Evolutionary conservation across 2,888 invertebrate species (phyloP).

Genomic region (Arctia plantaginis): DNA sequence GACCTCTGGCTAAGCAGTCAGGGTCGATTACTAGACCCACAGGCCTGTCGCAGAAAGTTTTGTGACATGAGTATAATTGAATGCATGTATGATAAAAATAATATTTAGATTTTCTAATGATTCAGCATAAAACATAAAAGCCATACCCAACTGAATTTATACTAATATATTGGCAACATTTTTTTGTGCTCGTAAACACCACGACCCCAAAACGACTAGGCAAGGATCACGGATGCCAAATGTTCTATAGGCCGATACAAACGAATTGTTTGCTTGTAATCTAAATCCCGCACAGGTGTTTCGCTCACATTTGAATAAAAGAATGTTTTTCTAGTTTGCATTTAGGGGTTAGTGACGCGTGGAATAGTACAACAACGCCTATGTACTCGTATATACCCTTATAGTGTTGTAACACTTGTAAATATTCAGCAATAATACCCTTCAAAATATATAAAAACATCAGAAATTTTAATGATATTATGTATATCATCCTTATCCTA

Average conservation of each 20-base stretch:
- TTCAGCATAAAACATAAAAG: not conserved
- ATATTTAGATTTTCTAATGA: too few relatives aligned
- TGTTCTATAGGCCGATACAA: constrained; percentile 42
- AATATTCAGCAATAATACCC: not conserved
- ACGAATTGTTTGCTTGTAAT: constrained; percentile 54
- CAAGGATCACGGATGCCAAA: constrained; percentile 39
- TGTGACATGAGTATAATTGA: not conserved
- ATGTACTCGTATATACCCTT: constrained; percentile 18
- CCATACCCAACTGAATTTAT: not conserved
- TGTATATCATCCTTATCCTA: too few relatives aligned
- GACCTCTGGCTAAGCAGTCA: too few relatives aligned
- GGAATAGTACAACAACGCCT: constrained; percentile 36
- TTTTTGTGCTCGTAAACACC: constrained; percentile 26
- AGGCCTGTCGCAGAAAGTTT: too few relatives aligned
- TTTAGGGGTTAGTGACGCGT: constrained; percentile 39
- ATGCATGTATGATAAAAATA: not conserved
- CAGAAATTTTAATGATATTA: too few relatives aligned
- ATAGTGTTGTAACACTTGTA: not conserved
- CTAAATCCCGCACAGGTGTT: constrained; percentile 48
- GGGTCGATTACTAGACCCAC: too few relatives aligned
- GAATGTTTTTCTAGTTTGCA: constrained; percentile 40
- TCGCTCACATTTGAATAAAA: constrained; percentile 48
- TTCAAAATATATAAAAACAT: too few relatives aligned
- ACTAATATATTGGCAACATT: not conserved
- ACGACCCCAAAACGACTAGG: constrained; percentile 33